Conservation (phyloP, 1,140 invertebrate species). For the Pantala flavescens region DNA sequence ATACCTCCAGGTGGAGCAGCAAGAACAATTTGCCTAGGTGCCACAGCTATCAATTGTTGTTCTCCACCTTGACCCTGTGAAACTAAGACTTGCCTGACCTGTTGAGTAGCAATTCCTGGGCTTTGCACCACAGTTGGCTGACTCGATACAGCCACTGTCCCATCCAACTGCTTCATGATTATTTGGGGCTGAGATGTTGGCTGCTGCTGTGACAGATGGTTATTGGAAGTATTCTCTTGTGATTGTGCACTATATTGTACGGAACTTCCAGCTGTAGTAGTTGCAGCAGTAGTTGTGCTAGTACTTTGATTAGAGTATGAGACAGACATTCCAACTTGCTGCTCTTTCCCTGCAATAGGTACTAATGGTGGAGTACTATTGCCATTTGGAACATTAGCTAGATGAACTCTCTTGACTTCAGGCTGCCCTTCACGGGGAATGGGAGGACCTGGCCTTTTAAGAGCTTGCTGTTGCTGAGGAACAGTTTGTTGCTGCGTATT, state of each 20-base stretch:
- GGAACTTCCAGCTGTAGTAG: neutral
- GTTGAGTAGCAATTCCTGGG: neutral
- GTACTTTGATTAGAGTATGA: neutral
- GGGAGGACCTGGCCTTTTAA: neutral
- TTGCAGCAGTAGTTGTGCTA: neutral
- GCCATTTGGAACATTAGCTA: neutral
- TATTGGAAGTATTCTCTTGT: neutral
- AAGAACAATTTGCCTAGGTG: constrained; percentile 11
- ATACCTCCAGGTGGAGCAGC: neutral
- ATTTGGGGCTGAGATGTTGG: constrained; percentile 37
- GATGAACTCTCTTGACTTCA: neutral
- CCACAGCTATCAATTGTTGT: constrained; percentile 14
- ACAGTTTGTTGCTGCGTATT: constrained; percentile 19
- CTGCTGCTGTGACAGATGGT: constrained; percentile 31
- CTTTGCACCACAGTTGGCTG: neutral
- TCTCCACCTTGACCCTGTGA: constrained; percentile 13
- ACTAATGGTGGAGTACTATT: neutral
- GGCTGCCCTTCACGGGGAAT: neutral
- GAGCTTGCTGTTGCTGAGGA: neutral
- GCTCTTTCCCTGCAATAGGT: neutral
- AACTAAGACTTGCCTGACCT: constrained; percentile 11
- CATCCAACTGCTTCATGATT: constrained; percentile 27
- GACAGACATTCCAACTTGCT: neutral
- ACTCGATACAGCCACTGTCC: constrained; percentile 4
- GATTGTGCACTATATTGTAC: neutral